These are phyloP conservation scores for Xenentodon cancila DNA, from an alignment of 2,797 vertebrate genomes.

Conservation along the genomic window DNA sequence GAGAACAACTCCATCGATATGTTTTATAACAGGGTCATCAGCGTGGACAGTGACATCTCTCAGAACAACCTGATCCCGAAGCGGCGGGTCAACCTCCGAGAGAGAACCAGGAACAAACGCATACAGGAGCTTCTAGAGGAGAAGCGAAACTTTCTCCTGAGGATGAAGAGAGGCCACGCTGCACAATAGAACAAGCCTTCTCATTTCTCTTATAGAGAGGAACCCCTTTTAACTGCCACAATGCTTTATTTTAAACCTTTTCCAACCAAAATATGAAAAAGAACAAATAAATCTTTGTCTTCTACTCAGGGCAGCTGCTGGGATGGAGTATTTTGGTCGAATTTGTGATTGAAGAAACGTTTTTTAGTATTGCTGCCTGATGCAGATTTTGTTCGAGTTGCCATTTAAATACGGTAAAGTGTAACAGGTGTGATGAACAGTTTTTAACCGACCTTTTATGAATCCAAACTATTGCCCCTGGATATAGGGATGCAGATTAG, in stretches of 20 bases:
- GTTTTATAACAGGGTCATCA: slow-evolving; percentile 78
- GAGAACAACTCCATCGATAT: slow-evolving; percentile 89
- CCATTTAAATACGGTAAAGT: slow-evolving; percentile 31
- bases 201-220: slow-evolving; percentile 81
- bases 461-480: slow-evolving; percentile 32
- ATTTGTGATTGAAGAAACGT: slow-evolving; percentile 62
- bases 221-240: slow-evolving; percentile 38
- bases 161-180: slow-evolving; percentile 82
- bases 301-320: slow-evolving; percentile 46
- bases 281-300: slow-evolving; percentile 24
- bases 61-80: slow-evolving; percentile 90
- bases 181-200: slow-evolving; percentile 46
- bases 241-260: slow-evolving; percentile 43
- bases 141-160: slow-evolving; percentile 86
- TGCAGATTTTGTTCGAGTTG: slow-evolving; percentile 54
- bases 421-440: slow-evolving; percentile 26
- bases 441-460: slow-evolving; percentile 49
- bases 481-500: slow-evolving; percentile 31
- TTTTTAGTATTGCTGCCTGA: slow-evolving; percentile 30
- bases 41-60: slow-evolving; percentile 82
- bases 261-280: slow-evolving; percentile 35
- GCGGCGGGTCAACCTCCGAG: slow-evolving; percentile 81
- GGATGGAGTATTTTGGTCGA: slow-evolving; percentile 52
- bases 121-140: slow-evolving; percentile 95
- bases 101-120: slow-evolving; percentile 94